Conservation (phyloP, 2,113 vertebrate genomes). For the Heterocephalus glaber region DNA sequence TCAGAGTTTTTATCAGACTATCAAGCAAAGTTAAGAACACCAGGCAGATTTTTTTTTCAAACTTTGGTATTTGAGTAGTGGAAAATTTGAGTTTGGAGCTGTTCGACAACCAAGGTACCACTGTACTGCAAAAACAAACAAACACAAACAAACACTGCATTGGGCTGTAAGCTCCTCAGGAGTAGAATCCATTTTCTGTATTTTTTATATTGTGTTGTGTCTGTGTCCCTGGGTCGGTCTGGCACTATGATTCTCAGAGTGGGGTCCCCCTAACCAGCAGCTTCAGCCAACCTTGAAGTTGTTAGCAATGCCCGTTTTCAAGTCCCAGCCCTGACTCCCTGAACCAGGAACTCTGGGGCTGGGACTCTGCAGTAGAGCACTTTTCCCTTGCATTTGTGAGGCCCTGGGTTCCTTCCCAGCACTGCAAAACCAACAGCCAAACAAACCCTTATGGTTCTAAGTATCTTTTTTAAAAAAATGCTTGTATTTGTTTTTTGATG, state of each 20-base stretch:
- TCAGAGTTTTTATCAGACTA: background rate
- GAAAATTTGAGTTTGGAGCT: background rate
- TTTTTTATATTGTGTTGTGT: background rate
- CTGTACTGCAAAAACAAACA: background rate
- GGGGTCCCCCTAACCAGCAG: background rate
- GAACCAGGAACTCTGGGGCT: background rate
- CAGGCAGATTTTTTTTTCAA: background rate
- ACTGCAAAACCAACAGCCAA: background rate
- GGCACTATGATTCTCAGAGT: background rate
- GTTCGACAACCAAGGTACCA: background rate
- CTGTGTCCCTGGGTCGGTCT: background rate
- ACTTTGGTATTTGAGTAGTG: background rate
- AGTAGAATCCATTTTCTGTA: background rate
- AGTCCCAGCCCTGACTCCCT: background rate
- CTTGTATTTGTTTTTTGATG: background rate
- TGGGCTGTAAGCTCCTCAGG: background rate
- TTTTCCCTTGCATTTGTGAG: background rate
- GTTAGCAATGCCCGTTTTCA: background rate
- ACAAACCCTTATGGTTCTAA: background rate
- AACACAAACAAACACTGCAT: background rate
- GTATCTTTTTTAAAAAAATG: background rate
- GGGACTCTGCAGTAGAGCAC: background rate
- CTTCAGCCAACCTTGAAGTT: background rate
- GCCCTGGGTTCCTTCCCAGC: background rate
- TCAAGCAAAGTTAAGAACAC: background rate